phyloP scores from a whole-genome alignment of 1,140 invertebrate species.

The Halyomorpha halys region DNA sequence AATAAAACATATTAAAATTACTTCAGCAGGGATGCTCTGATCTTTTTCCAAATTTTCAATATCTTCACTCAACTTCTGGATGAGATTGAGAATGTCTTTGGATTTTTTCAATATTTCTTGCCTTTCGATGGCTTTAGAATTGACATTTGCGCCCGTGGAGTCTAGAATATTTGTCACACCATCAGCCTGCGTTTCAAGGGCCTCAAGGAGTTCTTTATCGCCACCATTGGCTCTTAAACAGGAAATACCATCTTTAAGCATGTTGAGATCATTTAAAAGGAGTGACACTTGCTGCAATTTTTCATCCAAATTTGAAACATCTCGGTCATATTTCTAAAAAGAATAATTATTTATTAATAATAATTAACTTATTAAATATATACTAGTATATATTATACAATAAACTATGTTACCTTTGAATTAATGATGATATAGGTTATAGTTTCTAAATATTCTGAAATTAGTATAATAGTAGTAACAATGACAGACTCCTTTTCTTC shows the following conservation, averaged over 20 bases:
- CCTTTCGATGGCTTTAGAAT: slow-evolving; percentile 52
- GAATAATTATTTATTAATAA: background rate
- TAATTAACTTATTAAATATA: background rate
- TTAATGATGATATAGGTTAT: slow-evolving; percentile 24
- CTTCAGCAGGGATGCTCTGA: slow-evolving; percentile 33
- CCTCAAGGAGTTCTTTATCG: slow-evolving; percentile 10
- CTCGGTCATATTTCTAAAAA: background rate
- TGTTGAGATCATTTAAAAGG: slow-evolving; percentile 43
- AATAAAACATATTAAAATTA: background rate
- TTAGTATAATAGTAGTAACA: slow-evolving; percentile 16
- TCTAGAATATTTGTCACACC: slow-evolving; percentile 14
- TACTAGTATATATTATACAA: background rate
- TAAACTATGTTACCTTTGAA: slow-evolving; percentile 17
- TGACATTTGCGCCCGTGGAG: slow-evolving; percentile 36
- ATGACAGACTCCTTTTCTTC: slow-evolving; percentile 5
- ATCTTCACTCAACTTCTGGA: slow-evolving; percentile 44
- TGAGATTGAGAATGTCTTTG: slow-evolving; percentile 41
- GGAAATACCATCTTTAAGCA: slow-evolving; percentile 45
- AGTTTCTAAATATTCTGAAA: slow-evolving; percentile 24
- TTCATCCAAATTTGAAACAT: slow-evolving; percentile 18
- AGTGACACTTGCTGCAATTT: slow-evolving; percentile 29
- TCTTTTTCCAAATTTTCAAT: slow-evolving; percentile 48
- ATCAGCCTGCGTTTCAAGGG: slow-evolving; percentile 22
- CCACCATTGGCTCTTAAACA: slow-evolving; percentile 6
- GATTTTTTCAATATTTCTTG: slow-evolving; percentile 52